Evolutionary conservation across 35 echinoderm and acorn worm species (phyloP), one percentile per base, ranked within the genome.

Genomic region (Holothuria glaberrima): DNA sequence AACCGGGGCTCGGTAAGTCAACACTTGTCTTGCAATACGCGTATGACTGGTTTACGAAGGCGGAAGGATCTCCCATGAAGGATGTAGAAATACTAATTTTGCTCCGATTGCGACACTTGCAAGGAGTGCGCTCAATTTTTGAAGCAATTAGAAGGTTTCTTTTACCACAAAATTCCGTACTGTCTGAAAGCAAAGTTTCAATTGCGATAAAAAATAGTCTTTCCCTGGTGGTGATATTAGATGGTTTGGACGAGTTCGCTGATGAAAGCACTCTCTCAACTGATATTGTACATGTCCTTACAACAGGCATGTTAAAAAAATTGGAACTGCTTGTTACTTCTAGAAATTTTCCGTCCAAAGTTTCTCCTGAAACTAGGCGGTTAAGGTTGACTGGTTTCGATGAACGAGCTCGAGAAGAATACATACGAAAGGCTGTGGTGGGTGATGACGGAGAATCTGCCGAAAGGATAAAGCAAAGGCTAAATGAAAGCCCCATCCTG

Each of bases 1-100:
- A 75, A 75, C 71, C 71, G 9, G 71, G 71, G 5, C 31, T 30
- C 28, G 71, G 71, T 12, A 75, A 75, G 28, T 26, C 71, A 22
- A 75, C 30, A 21, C 36, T 75, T 0, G 21, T 28, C 31, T 28
- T 75, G 0, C 71, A 26, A 33, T 31, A 26, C 31, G 71, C 71
- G 30, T 75, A 75, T 75, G 21, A 75, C 21, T 75, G 71, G 71
- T 26, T 20, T 32, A 31, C 25, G 28, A 28, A 28, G 9, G 71
- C 28, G 0, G n/a, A 75, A 28, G 71, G 31, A 0, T 75, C 71
- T 75, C 31, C 12, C 21, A 12, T 75, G 31, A 31, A 28, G 71
- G n/a, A 75, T 28, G 30, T 31, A 3, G 71, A 75, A 75, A 75
- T 75, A 22, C 71, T 75, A 28, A 22, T 75, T 0, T 9, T 75